Conservation (phyloP, 2,888 invertebrate genomes). For the Leptinotarsa rubiginosa region DNA sequence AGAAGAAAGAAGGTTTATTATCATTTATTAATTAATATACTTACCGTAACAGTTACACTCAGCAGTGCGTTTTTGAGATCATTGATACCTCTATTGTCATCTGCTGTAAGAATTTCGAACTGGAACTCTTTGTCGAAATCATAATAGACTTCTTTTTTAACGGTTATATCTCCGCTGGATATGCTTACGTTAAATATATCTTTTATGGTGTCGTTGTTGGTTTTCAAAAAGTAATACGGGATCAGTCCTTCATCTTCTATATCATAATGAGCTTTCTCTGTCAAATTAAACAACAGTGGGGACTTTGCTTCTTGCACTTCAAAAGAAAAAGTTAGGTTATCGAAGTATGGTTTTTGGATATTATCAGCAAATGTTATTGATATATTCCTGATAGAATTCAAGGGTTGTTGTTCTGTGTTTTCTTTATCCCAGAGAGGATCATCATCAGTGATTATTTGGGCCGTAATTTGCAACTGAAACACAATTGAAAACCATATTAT, state of each 20-base stretch:
- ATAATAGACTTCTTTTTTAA: slow-evolving; percentile 66
- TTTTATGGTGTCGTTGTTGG: slow-evolving; percentile 29
- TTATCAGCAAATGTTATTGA: slow-evolving; percentile 45
- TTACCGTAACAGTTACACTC: slow-evolving; percentile 47
- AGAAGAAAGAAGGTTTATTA: neutral
- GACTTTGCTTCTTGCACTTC: slow-evolving; percentile 37
- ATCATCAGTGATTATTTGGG: slow-evolving; percentile 28
- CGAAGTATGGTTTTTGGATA: slow-evolving; percentile 44
- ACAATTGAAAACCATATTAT: neutral
- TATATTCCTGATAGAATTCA: slow-evolving; percentile 37
- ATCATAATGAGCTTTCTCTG: slow-evolving; percentile 31
- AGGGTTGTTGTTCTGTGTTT: slow-evolving; percentile 33
- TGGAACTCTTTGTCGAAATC: slow-evolving; percentile 62
- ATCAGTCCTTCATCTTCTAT: slow-evolving; percentile 24
- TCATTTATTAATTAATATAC: slow-evolving; percentile 22
- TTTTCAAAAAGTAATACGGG: slow-evolving; percentile 46
- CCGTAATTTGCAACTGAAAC: slow-evolving; percentile 44
- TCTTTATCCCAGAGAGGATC: slow-evolving; percentile 22
- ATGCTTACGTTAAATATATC: slow-evolving; percentile 45
- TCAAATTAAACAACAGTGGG: slow-evolving; percentile 23
- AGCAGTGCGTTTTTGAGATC: slow-evolving; percentile 38
- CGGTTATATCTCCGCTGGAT: slow-evolving; percentile 42
- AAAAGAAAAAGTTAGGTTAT: slow-evolving; percentile 35
- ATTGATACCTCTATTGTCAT: slow-evolving; percentile 39
- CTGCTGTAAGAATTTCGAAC: slow-evolving; percentile 69